A percentile compares a stretch with the other conserved stretches of the same genome.
Evolutionary conservation across 2,888 invertebrate species (phyloP).

Genomic region (Gerris lacustris): DNA sequence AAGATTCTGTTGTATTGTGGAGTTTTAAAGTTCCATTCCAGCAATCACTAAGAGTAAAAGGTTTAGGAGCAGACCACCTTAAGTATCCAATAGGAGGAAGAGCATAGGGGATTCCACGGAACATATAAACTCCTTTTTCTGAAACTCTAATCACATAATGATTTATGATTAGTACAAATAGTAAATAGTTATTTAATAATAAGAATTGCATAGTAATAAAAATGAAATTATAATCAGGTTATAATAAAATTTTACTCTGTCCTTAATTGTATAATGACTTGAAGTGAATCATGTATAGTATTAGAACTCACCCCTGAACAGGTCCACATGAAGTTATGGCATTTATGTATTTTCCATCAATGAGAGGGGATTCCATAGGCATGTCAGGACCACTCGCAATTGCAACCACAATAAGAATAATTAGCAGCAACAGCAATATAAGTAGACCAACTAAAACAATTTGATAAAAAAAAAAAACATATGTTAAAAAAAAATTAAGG

Average conservation of each 20-base stretch:
- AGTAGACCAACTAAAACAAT: constrained; percentile 44
- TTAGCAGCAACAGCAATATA: constrained; percentile 47
- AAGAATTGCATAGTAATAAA: too few species aligned
- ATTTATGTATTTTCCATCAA: constrained; percentile 53
- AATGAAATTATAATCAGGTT: too few species aligned
- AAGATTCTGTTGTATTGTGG: constrained; percentile 53
- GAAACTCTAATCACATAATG: constrained; percentile 43
- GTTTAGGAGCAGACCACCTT: constrained; percentile 58
- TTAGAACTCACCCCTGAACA: constrained; percentile 54
- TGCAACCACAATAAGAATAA: constrained; percentile 52
- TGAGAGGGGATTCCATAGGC: constrained; percentile 48
- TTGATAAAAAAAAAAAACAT: constrained; percentile 19
- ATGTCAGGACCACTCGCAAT: constrained; percentile 43
- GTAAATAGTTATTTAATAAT: neutral
- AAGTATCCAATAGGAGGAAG: constrained; percentile 54
- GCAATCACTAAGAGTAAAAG: constrained; percentile 56
- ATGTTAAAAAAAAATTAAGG: constrained; percentile 7
- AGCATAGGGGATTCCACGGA: constrained; percentile 72
- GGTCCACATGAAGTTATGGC: constrained; percentile 65
- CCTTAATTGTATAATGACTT: too few species aligned
- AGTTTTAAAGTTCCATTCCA: constrained; percentile 64
- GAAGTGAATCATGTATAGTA: too few species aligned
- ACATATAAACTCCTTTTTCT: constrained; percentile 65
- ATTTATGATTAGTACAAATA: constrained; percentile 8
- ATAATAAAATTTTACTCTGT: too few species aligned